phyloP scores from a whole-genome alignment of 2,113 vertebrate species.

The Tragelaphus strepsiceros region DNA sequence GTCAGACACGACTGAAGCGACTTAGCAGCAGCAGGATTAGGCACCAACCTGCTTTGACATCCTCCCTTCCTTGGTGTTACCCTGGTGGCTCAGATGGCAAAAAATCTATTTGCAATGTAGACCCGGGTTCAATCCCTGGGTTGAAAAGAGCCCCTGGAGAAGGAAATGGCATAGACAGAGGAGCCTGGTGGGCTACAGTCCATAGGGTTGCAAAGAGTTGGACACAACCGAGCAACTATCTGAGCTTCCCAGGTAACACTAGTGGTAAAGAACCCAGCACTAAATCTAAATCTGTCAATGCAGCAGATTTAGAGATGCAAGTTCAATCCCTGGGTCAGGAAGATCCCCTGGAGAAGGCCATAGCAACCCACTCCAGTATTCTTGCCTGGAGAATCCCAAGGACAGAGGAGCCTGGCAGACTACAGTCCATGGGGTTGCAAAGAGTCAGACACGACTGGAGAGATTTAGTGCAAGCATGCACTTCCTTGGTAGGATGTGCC shows the following conservation, averaged over 20 bases:
- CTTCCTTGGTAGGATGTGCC: background rate
- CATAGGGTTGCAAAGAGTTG: background rate
- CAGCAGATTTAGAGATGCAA: background rate
- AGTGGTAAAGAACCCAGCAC: background rate
- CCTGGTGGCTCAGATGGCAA: background rate
- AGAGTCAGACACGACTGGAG: background rate
- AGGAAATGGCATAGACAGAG: background rate
- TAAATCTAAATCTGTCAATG: background rate
- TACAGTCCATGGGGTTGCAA: background rate
- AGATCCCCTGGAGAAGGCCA: background rate
- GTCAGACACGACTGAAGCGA: too few relatives aligned
- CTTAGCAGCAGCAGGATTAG: background rate
- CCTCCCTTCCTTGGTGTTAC: background rate
- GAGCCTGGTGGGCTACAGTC: background rate
- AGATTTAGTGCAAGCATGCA: background rate
- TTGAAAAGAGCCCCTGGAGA: background rate
- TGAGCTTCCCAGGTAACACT: background rate
- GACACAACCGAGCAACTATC: background rate
- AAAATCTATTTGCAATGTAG: background rate
- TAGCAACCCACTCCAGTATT: background rate
- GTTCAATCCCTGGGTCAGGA: background rate
- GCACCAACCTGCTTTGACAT: background rate
- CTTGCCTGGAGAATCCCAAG: background rate
- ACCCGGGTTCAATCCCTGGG: fast-evolving
- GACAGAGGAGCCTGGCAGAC: background rate